Percentiles rank a stretch among this genome's conserved stretches.
Conservation (phyloP, 2,113 vertebrate genomes). For the Dromiciops gliroides region DNA sequence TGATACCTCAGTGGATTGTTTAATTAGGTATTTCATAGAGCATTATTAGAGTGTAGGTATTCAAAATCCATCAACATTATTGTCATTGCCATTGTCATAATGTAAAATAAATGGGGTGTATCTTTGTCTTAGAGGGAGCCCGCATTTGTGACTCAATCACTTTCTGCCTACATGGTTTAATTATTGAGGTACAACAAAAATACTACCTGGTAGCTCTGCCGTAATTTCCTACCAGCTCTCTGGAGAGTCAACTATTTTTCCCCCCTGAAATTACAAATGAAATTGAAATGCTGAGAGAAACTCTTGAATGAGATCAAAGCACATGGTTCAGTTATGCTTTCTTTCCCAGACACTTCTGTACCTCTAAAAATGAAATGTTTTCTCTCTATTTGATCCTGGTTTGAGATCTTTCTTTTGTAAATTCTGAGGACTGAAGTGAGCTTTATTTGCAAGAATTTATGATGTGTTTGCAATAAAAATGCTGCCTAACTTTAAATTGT, state of each 20-base stretch:
- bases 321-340: background rate
- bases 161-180: slow-evolving; percentile 36
- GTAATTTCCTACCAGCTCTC: background rate
- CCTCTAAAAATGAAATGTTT: slow-evolving; percentile 29
- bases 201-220: background rate
- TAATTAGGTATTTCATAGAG: background rate
- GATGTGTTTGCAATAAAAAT: background rate
- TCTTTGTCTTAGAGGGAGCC: slow-evolving; percentile 33
- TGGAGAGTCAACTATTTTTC: slow-evolving; percentile 15
- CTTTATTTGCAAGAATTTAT: background rate
- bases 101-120: slow-evolving; percentile 20
- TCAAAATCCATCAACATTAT: background rate
- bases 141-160: background rate
- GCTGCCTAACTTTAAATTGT: background rate
- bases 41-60: background rate
- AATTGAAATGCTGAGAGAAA: slow-evolving; percentile 7
- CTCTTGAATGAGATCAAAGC: slow-evolving; percentile 17
- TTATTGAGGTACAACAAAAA: slow-evolving; percentile 15
- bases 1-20: background rate
- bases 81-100: background rate
- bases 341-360: background rate
- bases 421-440: background rate
- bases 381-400: background rate
- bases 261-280: slow-evolving; percentile 48
- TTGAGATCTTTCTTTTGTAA: background rate